Conservation (phyloP, 2,113 vertebrate species). For the Platycercus adscitus region DNA sequence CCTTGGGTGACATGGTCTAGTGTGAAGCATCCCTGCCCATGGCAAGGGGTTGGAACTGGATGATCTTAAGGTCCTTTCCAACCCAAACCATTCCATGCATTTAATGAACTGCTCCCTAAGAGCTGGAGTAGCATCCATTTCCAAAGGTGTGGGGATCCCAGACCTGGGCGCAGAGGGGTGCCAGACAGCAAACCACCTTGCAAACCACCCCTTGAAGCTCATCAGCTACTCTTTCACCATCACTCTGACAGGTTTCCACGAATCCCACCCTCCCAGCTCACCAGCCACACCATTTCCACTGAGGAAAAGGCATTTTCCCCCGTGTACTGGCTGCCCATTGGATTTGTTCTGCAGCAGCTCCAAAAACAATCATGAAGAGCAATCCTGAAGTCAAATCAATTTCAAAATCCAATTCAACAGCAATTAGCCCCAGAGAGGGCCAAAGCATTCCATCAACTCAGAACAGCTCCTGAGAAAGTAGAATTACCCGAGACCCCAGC, state of each 20-base stretch:
- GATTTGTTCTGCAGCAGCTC: background rate
- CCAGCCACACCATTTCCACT: rapidly evolving
- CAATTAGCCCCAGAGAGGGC: background rate
- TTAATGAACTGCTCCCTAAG: background rate
- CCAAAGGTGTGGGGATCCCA: rapidly evolving
- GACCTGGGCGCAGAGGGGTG: rapidly evolving
- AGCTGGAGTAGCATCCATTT: no score
- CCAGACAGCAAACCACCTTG: background rate
- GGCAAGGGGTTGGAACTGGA: background rate
- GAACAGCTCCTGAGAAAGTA: background rate
- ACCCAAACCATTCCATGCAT: background rate
- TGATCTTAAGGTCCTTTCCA: background rate
- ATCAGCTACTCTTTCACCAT: background rate
- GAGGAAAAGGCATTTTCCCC: background rate
- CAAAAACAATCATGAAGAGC: background rate
- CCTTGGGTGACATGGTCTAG: background rate
- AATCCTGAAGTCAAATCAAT: background rate
- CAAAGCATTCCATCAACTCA: rapidly evolving
- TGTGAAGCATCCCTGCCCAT: background rate
- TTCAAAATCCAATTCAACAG: background rate
- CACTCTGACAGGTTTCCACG: background rate
- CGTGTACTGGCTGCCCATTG: rapidly evolving
- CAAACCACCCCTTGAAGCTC: rapidly evolving
- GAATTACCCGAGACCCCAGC: background rate
- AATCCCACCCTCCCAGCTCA: rapidly evolving